Conservation (phyloP, 2,113 vertebrate species). For the Pluvianellus socialis region DNA sequence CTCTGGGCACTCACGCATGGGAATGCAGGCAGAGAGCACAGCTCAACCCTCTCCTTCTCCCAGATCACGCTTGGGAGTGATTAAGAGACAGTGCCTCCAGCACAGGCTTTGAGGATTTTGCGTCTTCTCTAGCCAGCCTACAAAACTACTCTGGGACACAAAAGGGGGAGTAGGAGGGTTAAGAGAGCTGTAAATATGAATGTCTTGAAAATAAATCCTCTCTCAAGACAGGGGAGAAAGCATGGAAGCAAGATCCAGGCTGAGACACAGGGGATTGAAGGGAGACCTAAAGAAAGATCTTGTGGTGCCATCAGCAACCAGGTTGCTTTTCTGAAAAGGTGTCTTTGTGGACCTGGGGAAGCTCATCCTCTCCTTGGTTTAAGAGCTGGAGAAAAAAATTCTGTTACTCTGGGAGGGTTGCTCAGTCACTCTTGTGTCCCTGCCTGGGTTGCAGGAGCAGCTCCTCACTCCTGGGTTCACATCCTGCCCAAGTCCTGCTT, state of each 20-base stretch:
- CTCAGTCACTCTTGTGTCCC: not conserved
- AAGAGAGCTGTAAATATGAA: not conserved
- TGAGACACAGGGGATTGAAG: not conserved
- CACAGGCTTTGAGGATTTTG: not conserved
- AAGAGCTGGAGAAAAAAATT: not conserved
- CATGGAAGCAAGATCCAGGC: not conserved
- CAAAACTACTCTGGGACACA: not conserved
- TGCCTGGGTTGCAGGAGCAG: not conserved
- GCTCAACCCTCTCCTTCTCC: not conserved
- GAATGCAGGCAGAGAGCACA: not conserved
- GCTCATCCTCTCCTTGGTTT: not conserved
- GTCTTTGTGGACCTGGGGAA: not conserved
- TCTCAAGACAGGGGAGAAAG: not conserved
- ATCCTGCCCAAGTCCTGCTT: not conserved
- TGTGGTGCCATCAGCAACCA: not conserved
- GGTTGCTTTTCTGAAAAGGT: not conserved
- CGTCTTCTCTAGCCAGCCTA: not conserved
- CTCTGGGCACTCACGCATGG: fast-evolving
- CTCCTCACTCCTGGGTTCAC: not conserved
- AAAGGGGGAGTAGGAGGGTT: not conserved
- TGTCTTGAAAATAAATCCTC: not conserved
- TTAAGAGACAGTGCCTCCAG: not conserved
- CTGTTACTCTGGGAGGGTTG: not conserved
- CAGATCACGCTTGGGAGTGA: fast-evolving
- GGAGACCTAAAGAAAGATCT: not conserved